phyloP scores from a whole-genome alignment of 2,888 invertebrate genomes.

The Caenorhabditis parvicauda region DNA sequence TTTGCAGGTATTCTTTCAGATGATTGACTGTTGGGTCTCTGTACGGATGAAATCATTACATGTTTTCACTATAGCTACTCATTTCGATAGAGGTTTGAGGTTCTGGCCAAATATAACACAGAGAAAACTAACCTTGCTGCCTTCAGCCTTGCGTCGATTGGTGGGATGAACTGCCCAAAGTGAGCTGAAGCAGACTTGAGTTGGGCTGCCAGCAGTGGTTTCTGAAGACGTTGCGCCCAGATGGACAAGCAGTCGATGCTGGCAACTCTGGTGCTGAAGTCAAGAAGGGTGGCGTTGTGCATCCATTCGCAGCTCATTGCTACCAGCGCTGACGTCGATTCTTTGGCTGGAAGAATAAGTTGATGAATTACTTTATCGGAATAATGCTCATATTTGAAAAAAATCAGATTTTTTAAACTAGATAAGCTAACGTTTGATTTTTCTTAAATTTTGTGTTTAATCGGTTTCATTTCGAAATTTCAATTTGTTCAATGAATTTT shows the following conservation, averaged over 20 bases:
- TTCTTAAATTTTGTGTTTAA: too few relatives aligned
- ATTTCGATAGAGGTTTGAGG: neutral
- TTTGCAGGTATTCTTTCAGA: conserved; percentile 84
- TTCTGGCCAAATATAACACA: neutral
- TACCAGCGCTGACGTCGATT: conserved; percentile 26
- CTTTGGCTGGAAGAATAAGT: conserved; percentile 5
- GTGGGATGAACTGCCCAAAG: conserved; percentile 75
- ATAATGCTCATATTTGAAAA: too few relatives aligned
- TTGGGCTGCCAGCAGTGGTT: conserved; percentile 12
- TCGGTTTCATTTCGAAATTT: too few relatives aligned
- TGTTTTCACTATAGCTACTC: conserved; percentile 62
- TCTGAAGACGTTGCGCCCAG: conserved; percentile 23
- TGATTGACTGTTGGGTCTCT: conserved; percentile 85
- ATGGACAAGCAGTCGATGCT: conserved; percentile 69
- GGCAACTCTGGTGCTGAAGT: conserved; percentile 77
- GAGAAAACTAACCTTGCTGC: conserved; percentile 68
- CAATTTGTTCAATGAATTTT: too few relatives aligned
- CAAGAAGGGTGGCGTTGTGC: conserved; percentile 79
- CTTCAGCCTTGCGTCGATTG: conserved; percentile 53
- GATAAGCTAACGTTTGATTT: too few relatives aligned
- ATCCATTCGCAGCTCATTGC: conserved; percentile 66
- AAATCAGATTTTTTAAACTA: too few relatives aligned
- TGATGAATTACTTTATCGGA: too few relatives aligned
- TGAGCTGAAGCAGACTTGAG: conserved; percentile 73
- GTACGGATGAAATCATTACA: conserved; percentile 26